These are phyloP conservation scores for Rhinatrema bivittatum DNA, from an alignment of 2,797 vertebrate species.

Conservation along the genomic window DNA sequence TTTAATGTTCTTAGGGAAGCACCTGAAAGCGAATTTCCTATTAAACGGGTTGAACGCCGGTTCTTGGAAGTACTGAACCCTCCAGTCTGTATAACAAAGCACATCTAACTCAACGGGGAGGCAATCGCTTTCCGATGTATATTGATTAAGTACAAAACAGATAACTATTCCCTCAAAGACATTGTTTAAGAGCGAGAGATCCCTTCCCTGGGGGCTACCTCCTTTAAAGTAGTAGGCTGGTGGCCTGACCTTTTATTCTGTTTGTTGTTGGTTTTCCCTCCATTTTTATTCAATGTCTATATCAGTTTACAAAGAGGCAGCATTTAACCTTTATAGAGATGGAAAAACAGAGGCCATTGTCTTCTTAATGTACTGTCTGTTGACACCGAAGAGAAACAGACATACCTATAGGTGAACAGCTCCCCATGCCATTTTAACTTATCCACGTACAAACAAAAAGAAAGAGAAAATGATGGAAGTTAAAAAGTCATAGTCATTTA, in stretches of 20 bases:
- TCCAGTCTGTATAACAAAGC: slow-evolving; percentile 14
- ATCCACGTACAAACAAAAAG: no score
- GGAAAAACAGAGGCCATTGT: not conserved
- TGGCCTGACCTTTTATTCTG: not conserved
- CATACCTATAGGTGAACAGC: not conserved
- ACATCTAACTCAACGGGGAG: not conserved
- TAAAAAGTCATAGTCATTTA: no score
- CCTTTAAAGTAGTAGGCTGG: not conserved
- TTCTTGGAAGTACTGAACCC: slow-evolving; percentile 2
- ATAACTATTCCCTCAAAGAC: slow-evolving; percentile 16
- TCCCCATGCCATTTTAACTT: no score
- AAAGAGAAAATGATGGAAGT: no score
- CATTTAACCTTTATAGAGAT: not conserved
- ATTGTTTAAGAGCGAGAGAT: not conserved
- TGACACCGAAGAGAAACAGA: not conserved
- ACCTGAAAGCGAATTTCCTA: no score
- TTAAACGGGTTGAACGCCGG: no score
- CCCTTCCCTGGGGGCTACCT: not conserved
- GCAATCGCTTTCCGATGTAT: slow-evolving; percentile 8
- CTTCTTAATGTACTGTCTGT: not conserved
- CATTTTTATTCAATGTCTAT: not conserved
- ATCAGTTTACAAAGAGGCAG: not conserved
- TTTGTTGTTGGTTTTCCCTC: not conserved
- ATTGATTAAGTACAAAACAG: not conserved
- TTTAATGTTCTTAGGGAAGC: no score